Percentiles rank a stretch among this genome's conserved stretches.
These are phyloP conservation scores for Romanogobio albipinnatus DNA, from an alignment of 2,113 vertebrate genomes.

Conservation along the genomic window DNA sequence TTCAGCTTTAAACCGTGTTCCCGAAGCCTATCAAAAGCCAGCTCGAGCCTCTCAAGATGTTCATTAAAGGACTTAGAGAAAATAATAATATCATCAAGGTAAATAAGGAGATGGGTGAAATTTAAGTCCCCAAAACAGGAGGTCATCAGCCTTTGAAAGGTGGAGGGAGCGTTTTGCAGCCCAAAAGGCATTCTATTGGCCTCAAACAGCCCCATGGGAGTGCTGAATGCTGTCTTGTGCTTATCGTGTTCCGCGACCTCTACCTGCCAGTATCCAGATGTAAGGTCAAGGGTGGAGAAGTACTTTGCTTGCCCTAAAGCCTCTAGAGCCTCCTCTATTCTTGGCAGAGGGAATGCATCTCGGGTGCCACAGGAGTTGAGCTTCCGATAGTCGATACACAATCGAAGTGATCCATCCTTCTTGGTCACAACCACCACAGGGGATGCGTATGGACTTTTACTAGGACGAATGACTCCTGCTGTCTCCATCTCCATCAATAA, in stretches of 20 bases:
- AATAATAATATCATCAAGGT: constrained; percentile 4
- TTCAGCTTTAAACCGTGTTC: constrained; percentile 1
- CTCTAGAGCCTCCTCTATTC: constrained; percentile 36
- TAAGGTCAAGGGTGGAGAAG: constrained; percentile 23
- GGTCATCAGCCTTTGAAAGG: constrained; percentile 45
- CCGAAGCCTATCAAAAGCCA: background rate
- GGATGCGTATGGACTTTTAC: background rate
- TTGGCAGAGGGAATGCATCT: constrained; percentile 34
- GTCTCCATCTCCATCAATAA: constrained; percentile 18
- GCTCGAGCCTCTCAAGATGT: constrained; percentile 9
- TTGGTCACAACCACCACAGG: constrained; percentile 19
- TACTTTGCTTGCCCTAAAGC: constrained; percentile 24
- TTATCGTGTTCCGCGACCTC: background rate
- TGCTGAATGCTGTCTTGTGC: constrained; percentile 30
- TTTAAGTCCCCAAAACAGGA: constrained; percentile 47
- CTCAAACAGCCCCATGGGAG: constrained; percentile 45
- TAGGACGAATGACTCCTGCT: background rate
- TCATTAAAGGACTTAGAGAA: background rate
- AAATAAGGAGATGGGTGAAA: constrained; percentile 29
- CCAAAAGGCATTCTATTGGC: constrained; percentile 47
- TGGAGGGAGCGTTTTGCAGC: constrained; percentile 38
- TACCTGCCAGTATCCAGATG: constrained; percentile 16
- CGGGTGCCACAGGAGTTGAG: constrained; percentile 30
- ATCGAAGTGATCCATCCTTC: background rate
- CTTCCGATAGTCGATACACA: constrained; percentile 13